Percentiles rank a stretch among this genome's conserved stretches.
Evolutionary conservation across 2,888 invertebrate genomes (phyloP).

Genomic region (Macrophya alboannulata): DNA sequence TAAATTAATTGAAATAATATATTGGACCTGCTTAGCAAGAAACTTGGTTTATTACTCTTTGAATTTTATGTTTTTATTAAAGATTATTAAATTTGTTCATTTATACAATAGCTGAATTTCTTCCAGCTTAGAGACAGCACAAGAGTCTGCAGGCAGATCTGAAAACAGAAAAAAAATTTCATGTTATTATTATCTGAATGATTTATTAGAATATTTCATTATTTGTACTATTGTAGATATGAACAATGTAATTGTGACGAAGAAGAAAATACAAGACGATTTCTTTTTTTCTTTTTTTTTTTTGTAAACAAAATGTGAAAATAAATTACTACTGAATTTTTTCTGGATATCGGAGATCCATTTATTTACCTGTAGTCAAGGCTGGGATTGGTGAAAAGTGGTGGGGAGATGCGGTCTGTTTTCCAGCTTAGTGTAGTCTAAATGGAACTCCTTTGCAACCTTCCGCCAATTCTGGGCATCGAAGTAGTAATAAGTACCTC

Average conservation of each 20-base stretch:
- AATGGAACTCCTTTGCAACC: constrained; percentile 98
- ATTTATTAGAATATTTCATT: neutral
- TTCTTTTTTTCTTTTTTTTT: too few species aligned
- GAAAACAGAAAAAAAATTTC: constrained; percentile 67
- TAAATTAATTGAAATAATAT: constrained; percentile 3
- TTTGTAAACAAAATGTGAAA: neutral
- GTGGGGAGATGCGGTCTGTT: constrained; percentile 91
- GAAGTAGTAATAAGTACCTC: constrained; percentile 99
- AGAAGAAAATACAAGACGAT: constrained; percentile 11
- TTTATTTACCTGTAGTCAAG: constrained; percentile 77
- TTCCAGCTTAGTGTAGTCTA: constrained; percentile 99
- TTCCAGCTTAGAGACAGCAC: constrained; percentile 78
- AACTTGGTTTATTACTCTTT: constrained; percentile 75
- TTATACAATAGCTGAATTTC: constrained; percentile 80
- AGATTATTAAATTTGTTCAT: constrained; percentile 81
- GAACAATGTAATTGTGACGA: neutral
- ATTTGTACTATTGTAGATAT: neutral
- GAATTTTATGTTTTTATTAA: constrained; percentile 80
- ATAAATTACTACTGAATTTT: constrained; percentile 50
- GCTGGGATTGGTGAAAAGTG: constrained; percentile 84
- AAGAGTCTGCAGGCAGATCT: constrained; percentile 79
- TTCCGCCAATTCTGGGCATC: constrained; percentile 99
- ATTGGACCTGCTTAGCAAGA: constrained; percentile 66
- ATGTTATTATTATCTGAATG: constrained; percentile 46
- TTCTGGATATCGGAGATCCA: neutral